Percentiles rank a stretch among this genome's conserved stretches.
Evolutionary conservation across 1,140 invertebrate species (phyloP).

Genomic region (Linepithema humile): DNA sequence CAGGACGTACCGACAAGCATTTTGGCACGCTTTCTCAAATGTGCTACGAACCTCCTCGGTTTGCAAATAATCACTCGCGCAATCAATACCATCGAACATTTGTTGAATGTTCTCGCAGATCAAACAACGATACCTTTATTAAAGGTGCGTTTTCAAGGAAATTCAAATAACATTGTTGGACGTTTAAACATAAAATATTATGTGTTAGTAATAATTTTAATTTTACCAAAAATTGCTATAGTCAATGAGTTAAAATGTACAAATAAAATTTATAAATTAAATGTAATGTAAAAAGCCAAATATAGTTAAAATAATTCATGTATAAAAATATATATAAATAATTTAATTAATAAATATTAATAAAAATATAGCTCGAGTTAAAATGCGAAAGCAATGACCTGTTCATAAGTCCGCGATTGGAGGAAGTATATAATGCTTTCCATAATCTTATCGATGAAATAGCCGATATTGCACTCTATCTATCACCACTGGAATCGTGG

Average conservation of each 20-base stretch:
- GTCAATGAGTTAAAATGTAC: too few relatives aligned
- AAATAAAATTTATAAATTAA: too few relatives aligned
- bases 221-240: not conserved
- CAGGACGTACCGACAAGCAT: conserved; percentile 72
- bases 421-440: conserved; percentile 77
- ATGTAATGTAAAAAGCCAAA: not conserved
- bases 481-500: conserved; percentile 83
- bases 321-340: not conserved
- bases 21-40: conserved; percentile 73
- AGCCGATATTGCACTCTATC: conserved; percentile 77
- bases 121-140: conserved; percentile 83
- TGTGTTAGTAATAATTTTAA: not conserved
- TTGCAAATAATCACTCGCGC: conserved; percentile 85
- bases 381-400: conserved; percentile 79
- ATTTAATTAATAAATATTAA: not conserved
- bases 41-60: conserved; percentile 82
- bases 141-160: conserved; percentile 67
- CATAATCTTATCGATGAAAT: conserved; percentile 80
- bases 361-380: conserved; percentile 76
- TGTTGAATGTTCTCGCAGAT: conserved; percentile 82
- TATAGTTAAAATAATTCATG: not conserved
- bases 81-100: conserved; percentile 84
- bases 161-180: not conserved
- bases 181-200: not conserved
- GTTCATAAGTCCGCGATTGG: conserved; percentile 78